Evolutionary conservation across 2,113 vertebrate genomes (phyloP).

Genomic region (Thryonomys swinderianus): DNA sequence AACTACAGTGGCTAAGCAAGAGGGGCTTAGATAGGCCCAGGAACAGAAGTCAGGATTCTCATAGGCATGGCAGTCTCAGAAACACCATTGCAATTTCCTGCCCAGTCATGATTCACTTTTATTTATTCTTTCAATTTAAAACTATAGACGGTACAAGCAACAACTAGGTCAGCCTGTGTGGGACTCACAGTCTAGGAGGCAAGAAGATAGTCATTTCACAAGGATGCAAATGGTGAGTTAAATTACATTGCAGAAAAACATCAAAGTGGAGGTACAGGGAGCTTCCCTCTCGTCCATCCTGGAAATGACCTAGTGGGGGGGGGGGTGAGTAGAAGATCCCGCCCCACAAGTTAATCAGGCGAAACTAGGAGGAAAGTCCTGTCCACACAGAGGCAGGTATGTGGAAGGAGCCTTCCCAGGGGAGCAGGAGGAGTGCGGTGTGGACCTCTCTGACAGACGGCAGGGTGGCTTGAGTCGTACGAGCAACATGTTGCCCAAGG

Average conservation of each 20-base stretch:
- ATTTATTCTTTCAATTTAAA: background rate
- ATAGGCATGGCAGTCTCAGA: background rate
- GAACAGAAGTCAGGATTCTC: background rate
- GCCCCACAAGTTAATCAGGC: background rate
- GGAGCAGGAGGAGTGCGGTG: rapidly evolving
- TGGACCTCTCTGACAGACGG: background rate
- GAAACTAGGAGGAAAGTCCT: background rate
- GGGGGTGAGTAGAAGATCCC: background rate
- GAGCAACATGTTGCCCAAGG: no score
- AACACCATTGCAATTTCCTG: background rate
- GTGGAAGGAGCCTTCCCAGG: background rate
- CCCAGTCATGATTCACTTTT: background rate
- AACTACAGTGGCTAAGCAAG: background rate
- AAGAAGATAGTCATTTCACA: background rate
- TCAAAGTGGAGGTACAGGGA: background rate
- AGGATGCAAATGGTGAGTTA: background rate
- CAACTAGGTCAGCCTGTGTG: background rate
- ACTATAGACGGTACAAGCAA: background rate
- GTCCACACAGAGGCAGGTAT: background rate
- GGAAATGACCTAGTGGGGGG: no score
- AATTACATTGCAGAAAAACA: background rate
- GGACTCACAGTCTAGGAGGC: background rate
- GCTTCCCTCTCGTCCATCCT: background rate
- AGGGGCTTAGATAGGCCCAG: background rate
- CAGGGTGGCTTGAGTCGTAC: background rate